phyloP scores from a whole-genome alignment of 2,113 vertebrate genomes.

The Aldabrachelys gigantea region DNA sequence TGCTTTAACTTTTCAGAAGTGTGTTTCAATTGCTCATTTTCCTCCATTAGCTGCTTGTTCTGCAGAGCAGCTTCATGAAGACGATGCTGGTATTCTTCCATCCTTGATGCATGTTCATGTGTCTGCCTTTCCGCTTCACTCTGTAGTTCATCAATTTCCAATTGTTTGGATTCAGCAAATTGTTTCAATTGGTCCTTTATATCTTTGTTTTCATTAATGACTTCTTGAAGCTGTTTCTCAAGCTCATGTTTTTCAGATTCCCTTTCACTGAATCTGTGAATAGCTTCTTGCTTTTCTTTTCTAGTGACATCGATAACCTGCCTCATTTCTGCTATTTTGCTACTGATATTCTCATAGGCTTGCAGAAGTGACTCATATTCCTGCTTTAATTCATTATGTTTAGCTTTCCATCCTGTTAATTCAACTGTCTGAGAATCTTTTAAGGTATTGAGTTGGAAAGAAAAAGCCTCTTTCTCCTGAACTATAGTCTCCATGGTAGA shows the following conservation, averaged over 20 bases:
- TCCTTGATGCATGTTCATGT: conserved; percentile 56
- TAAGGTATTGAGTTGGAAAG: conserved; percentile 87
- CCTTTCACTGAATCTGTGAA: conserved; percentile 73
- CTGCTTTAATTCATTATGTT: conserved; percentile 86
- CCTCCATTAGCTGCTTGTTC: conserved; percentile 77
- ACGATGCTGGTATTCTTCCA: conserved; percentile 62
- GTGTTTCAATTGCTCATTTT: conserved; percentile 72
- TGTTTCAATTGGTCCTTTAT: conserved; percentile 78
- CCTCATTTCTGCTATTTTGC: conserved; percentile 90
- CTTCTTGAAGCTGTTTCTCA: conserved; percentile 69
- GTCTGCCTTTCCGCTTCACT: conserved; percentile 76
- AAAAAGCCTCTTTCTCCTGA: conserved; percentile 90
- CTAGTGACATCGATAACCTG: conserved; percentile 82
- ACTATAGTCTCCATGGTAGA: conserved; percentile 89
- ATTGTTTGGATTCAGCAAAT: conserved; percentile 73
- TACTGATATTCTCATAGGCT: conserved; percentile 88
- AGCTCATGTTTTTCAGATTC: conserved; percentile 76
- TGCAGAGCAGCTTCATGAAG: conserved; percentile 65
- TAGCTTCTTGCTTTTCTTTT: conserved; percentile 85
- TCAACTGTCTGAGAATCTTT: conserved; percentile 89
- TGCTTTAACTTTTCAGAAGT: conserved; percentile 71
- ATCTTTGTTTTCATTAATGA: conserved; percentile 75
- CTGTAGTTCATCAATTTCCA: conserved; percentile 78
- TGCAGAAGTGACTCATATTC: conserved; percentile 90
- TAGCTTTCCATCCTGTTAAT: conserved; percentile 87